Evolutionary conservation across 2,888 invertebrate genomes (phyloP), one percentile per base, ranked within the genome.

Genomic region (Hydrotaea cyrtoneurina): DNA sequence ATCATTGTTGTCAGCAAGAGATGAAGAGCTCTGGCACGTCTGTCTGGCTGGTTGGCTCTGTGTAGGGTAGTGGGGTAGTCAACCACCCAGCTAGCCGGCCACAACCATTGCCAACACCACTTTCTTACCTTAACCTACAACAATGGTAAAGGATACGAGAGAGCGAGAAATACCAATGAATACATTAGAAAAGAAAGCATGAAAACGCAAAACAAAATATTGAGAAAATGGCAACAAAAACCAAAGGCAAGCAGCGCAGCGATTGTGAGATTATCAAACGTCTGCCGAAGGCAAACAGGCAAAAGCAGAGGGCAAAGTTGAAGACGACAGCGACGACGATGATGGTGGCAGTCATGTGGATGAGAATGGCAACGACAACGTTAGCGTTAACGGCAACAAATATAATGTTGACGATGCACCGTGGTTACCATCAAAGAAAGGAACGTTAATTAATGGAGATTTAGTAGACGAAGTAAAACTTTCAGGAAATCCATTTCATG

Each of bases 111-210:
- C 39, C 39, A 39, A 3, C 39, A 39, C 39, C 39, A 8, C 13
- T 10, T 8, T 11, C 39, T 39, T 72, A 80, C 62, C 80, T 75
- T 74, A 82, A 82, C 81, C 78, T 75, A 59, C 26, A 76, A 66
- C 39, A 76, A 78, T 57, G 59, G 36, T 23, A 17, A 71, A 64
- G 17, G 36, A n/a, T n/a, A 17, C 36, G 31, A 17, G 17, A 64
- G 64, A 8, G 31, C 15, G 8, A 31, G 19, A 3, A 53, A 17
- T 53, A 17, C 31, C 31, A 55, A 17, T 5, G n/a, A 55, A 21
- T 50, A n/a, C 50, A 13, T 55, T 55, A 55, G 55, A 55, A n/a
- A 21, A 21, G 21, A 55, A 55, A 55, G 55, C 4, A 59, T 23
- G 11, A 15, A 59, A 23, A 59, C 13, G 19, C 23, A 23, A 59